A percentile compares a stretch with the other conserved stretches of the same genome.
Evolutionary conservation across 2,113 vertebrate genomes (phyloP).

Genomic region (Origma solitaria): DNA sequence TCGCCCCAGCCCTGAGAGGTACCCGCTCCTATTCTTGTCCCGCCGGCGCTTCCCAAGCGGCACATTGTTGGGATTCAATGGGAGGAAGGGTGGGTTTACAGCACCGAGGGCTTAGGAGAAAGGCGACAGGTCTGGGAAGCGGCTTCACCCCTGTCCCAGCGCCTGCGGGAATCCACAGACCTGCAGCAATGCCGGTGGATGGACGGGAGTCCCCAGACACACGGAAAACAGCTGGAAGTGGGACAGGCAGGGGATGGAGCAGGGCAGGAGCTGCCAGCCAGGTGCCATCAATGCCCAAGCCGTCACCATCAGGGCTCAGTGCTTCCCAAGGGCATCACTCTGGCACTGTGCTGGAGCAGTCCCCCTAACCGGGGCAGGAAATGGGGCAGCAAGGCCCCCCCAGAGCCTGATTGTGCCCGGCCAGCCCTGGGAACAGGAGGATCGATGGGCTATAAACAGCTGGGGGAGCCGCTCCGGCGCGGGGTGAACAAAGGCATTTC

Average conservation of each 20-base stretch:
- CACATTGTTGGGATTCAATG: constrained; percentile 62
- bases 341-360: fast-evolving
- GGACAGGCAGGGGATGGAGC: background rate
- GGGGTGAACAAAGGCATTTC: background rate
- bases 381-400: background rate
- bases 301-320: background rate
- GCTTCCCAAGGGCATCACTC: background rate
- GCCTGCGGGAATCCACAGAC: background rate
- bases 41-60: background rate
- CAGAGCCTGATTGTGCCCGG: constrained; percentile 1
- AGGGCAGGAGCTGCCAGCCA: background rate
- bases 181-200: fast-evolving
- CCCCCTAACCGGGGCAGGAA: background rate
- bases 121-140: background rate
- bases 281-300: background rate
- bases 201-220: background rate
- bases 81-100: constrained; percentile 55
- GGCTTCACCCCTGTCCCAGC: background rate
- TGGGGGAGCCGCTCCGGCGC: background rate
- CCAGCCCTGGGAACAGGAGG: background rate
- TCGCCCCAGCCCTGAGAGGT: background rate
- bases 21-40: constrained; percentile 36
- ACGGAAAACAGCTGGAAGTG: background rate
- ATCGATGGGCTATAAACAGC: constrained; percentile 29
- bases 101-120: background rate